Conservation (phyloP, 1,140 invertebrate genomes). For the Caenorhabditis elegans region DNA sequence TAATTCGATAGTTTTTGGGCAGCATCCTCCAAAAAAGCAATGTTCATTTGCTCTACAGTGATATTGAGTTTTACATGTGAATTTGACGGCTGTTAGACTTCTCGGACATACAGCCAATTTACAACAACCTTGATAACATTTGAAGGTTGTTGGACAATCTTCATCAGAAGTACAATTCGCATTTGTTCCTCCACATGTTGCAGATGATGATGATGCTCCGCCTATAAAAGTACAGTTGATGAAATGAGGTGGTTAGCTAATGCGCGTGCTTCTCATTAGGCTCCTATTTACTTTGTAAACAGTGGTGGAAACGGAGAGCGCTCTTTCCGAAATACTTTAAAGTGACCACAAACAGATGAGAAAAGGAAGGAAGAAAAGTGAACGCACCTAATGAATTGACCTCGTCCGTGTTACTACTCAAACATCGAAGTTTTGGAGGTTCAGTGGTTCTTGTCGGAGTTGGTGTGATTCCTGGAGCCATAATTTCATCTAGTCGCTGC, state of each 20-base stretch:
- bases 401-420: constrained; percentile 18
- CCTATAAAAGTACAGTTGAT: constrained; percentile 23
- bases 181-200: constrained; percentile 22
- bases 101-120: constrained; percentile 32
- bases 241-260: not conserved
- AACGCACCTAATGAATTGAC: constrained; percentile 4
- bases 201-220: not conserved
- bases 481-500: not conserved
- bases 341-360: constrained; percentile 5
- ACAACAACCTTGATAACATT: constrained; percentile 34
- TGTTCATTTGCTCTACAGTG: constrained; percentile 35
- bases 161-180: constrained; percentile 1
- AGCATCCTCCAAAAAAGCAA: constrained; percentile 43
- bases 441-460: constrained; percentile 5
- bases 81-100: not conserved
- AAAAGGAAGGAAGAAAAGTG: not conserved
- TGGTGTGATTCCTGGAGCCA: constrained; percentile 12
- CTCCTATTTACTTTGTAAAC: constrained; percentile 19
- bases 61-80: constrained; percentile 20
- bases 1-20: constrained; percentile 6
- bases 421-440: constrained; percentile 9
- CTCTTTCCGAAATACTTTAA: constrained; percentile 16
- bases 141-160: constrained; percentile 36
- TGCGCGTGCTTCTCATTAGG: constrained; percentile 25
- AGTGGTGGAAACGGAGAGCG: not conserved